phyloP scores from a whole-genome alignment of 2,888 invertebrate genomes.

The Drosophila limbata region DNA sequence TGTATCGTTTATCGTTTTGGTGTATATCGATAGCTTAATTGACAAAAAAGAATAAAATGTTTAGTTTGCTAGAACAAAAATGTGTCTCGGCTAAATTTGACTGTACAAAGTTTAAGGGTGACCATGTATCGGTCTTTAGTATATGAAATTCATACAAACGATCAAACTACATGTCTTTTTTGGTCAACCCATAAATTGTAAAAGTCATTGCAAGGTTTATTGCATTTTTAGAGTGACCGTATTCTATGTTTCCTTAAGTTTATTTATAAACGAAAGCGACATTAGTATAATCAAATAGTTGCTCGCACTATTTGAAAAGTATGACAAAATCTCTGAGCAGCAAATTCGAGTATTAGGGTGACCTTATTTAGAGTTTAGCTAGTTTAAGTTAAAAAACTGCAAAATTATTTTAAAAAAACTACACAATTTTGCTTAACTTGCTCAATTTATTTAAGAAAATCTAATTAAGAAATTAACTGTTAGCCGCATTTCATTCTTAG shows the following conservation, averaged over 20 bases:
- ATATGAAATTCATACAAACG: no score
- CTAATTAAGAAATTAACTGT: background rate
- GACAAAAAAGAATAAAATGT: background rate
- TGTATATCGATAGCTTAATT: constrained; percentile 3
- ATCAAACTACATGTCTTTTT: no score
- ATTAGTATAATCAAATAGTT: background rate
- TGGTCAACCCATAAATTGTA: no score
- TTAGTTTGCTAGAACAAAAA: background rate
- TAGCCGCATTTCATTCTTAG: background rate
- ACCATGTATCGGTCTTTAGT: background rate
- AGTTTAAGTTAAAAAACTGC: background rate
- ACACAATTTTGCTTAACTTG: background rate
- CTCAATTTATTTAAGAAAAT: background rate
- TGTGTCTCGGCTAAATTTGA: background rate
- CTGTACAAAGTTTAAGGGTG: background rate
- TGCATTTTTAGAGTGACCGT: background rate
- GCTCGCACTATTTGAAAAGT: no score
- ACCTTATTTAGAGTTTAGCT: background rate
- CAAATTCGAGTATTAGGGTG: background rate
- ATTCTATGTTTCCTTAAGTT: background rate
- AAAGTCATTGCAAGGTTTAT: background rate
- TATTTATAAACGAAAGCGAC: no score
- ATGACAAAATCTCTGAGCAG: no score
- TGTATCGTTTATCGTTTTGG: background rate
- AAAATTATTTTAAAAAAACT: background rate